Conservation (phyloP, 2,113 vertebrate species). For the Chionis minor region DNA sequence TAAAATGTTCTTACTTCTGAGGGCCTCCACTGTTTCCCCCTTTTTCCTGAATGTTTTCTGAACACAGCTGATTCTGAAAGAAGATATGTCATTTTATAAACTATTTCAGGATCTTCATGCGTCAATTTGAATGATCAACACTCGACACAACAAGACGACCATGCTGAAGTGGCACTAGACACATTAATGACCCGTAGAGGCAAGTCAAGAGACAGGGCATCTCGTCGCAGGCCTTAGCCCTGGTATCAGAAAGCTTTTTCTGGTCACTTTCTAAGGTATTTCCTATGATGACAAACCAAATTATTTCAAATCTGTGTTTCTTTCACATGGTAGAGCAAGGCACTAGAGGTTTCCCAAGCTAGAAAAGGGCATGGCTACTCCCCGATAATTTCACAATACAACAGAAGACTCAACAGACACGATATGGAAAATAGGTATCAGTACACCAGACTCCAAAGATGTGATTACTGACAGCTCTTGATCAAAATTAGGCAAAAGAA, state of each 20-base stretch:
- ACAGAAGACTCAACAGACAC: not conserved
- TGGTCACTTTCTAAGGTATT: not conserved
- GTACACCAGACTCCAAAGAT: not conserved
- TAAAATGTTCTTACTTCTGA: constrained; percentile 82
- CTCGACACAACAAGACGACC: not conserved
- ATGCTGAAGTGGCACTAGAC: not conserved
- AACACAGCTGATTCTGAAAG: constrained; percentile 89
- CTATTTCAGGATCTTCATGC: not conserved
- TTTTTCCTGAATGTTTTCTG: constrained; percentile 90
- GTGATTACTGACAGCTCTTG: not conserved
- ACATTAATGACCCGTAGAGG: accelerated
- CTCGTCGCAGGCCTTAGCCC: not conserved
- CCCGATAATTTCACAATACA: not conserved
- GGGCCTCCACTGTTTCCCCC: constrained; percentile 86
- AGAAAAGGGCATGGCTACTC: not conserved
- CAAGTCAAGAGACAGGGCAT: not conserved
- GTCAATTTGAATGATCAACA: not conserved
- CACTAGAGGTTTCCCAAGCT: not conserved
- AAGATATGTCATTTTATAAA: constrained; percentile 37
- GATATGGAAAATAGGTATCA: not conserved
- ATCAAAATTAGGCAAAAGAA: not conserved
- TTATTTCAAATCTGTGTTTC: not conserved
- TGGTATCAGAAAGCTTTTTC: not conserved
- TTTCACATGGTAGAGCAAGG: not conserved
- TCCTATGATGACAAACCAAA: not conserved